Evolutionary conservation across 2,888 invertebrate species (phyloP).

Genomic region (Athalia rosae): DNA sequence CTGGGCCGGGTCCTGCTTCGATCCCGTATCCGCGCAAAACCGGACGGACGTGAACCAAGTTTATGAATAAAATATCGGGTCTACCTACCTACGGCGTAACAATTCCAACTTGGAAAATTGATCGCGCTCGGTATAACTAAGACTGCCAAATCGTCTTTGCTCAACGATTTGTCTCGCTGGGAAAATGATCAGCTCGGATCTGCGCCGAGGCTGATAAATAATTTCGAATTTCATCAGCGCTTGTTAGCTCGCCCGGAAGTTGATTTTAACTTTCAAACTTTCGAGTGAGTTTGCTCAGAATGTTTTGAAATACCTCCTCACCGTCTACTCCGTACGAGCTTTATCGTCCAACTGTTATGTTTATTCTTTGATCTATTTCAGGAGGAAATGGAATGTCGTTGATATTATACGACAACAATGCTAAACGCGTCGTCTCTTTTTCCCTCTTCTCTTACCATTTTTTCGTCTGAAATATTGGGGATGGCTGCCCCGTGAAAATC

Average conservation of each 20-base stretch:
- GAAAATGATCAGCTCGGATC: too few relatives aligned
- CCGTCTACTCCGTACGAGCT: neutral
- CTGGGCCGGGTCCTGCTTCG: neutral
- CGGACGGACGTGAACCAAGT: too few relatives aligned
- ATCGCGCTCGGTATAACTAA: too few relatives aligned
- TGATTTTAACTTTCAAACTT: neutral
- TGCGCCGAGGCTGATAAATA: too few relatives aligned
- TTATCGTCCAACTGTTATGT: slow-evolving; percentile 9
- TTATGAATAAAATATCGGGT: too few relatives aligned
- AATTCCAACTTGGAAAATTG: too few relatives aligned
- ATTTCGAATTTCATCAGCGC: neutral
- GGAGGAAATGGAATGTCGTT: neutral
- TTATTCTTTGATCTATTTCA: slow-evolving; percentile 38
- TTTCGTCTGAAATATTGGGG: too few relatives aligned
- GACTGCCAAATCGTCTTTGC: too few relatives aligned
- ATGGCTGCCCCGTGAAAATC: too few relatives aligned
- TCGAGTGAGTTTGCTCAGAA: neutral
- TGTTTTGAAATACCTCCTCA: slow-evolving; percentile 22
- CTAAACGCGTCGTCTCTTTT: neutral
- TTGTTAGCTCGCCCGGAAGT: slow-evolving; percentile 1
- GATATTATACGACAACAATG: slow-evolving; percentile 20
- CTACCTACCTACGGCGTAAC: too few relatives aligned
- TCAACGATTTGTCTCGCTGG: too few relatives aligned
- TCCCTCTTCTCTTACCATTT: neutral
- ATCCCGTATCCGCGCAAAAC: too few relatives aligned